Conservation (phyloP, 2,888 invertebrate genomes). For the Geophilus truncorum region DNA sequence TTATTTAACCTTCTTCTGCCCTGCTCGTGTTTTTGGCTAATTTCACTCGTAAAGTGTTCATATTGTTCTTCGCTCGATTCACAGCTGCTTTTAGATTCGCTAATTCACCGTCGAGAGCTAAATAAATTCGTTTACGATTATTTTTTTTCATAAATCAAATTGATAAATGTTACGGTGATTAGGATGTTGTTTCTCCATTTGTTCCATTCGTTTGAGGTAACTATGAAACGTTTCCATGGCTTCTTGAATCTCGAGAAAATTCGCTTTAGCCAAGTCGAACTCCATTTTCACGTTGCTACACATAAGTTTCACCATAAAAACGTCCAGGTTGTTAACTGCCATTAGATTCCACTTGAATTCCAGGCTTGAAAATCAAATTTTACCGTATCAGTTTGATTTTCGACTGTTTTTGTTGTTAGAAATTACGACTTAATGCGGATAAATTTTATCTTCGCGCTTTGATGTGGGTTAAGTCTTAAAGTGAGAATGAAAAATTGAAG, state of each 20-base stretch:
- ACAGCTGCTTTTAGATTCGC: neutral
- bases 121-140: too few relatives aligned
- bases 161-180: neutral
- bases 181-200: neutral
- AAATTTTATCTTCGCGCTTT: too few relatives aligned
- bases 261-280: neutral
- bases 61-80: neutral
- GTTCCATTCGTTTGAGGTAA: neutral
- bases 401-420: too few relatives aligned
- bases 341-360: neutral
- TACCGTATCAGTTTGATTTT: too few relatives aligned
- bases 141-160: too few relatives aligned
- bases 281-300: constrained; percentile 18
- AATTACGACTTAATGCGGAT: too few relatives aligned
- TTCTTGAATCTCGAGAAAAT: neutral
- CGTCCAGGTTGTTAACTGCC: neutral
- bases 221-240: neutral
- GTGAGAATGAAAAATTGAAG: too few relatives aligned
- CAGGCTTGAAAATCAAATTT: too few relatives aligned
- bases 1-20: neutral
- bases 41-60: neutral
- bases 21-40: neutral
- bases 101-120: neutral
- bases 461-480: too few relatives aligned
- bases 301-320: neutral